Conservation (phyloP, 2,113 vertebrate species). For the Nibea albiflora region DNA sequence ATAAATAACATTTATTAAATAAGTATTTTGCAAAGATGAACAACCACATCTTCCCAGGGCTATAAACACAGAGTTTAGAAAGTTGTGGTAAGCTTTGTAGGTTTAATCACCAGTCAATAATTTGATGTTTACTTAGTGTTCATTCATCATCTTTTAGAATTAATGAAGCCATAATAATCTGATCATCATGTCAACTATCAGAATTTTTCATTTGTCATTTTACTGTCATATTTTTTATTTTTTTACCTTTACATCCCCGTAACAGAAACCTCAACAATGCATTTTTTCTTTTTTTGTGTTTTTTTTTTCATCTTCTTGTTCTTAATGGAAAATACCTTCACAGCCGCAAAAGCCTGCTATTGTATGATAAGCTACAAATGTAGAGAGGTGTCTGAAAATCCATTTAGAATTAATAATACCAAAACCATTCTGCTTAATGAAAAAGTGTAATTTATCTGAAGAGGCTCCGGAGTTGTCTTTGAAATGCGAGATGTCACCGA, state of each 20-base stretch:
- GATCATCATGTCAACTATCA: background rate
- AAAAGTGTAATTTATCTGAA: constrained; percentile 82
- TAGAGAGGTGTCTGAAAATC: constrained; percentile 76
- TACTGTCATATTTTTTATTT: background rate
- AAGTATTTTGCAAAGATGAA: background rate
- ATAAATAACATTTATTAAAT: background rate
- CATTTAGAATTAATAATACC: constrained; percentile 84
- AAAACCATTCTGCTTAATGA: constrained; percentile 78
- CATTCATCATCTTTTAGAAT: background rate
- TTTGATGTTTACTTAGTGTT: background rate
- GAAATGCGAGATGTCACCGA: constrained; percentile 83
- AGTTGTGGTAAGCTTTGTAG: background rate
- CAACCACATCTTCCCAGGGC: background rate
- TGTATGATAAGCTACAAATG: constrained; percentile 82
- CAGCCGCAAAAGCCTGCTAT: constrained; percentile 76
- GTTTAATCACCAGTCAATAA: background rate
- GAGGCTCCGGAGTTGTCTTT: constrained; percentile 77
- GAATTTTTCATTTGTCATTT: constrained; percentile 19
- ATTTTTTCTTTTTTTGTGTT: constrained; percentile 4
- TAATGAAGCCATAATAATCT: background rate
- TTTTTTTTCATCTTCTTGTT: constrained; percentile 33
- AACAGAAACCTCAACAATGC: constrained; percentile 46
- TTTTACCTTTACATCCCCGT: constrained; percentile 15
- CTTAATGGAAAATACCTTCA: constrained; percentile 75
- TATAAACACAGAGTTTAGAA: background rate